phyloP scores from a whole-genome alignment of 2,113 vertebrate species.

The Echinops telfairi region DNA sequence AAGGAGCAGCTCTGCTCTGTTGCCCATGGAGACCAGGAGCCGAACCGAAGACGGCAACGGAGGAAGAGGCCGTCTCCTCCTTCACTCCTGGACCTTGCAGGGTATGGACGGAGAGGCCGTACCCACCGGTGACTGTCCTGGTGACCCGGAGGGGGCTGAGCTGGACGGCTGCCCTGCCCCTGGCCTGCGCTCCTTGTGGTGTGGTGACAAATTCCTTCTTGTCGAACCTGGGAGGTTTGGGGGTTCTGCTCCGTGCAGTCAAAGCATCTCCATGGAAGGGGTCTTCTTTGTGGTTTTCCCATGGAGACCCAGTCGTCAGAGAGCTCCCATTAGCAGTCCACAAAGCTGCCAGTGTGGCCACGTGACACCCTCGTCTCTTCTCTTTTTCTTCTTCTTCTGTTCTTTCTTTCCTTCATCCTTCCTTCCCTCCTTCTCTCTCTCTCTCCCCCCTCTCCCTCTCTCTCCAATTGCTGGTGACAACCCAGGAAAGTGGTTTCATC shows the following conservation, averaged over 20 bases:
- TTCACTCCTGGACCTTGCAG: neutral
- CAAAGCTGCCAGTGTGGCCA: rapidly evolving
- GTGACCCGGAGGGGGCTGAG: neutral
- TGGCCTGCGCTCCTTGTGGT: neutral
- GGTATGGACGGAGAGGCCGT: neutral
- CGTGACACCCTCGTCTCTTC: neutral
- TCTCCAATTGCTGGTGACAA: neutral
- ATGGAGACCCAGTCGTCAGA: neutral
- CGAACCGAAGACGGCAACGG: neutral
- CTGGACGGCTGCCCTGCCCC: neutral
- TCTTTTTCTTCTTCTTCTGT: no score
- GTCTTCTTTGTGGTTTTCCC: neutral
- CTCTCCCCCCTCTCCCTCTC: neutral
- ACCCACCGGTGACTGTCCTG: neutral
- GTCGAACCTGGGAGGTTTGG: neutral
- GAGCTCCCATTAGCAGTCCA: neutral
- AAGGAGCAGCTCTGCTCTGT: neutral
- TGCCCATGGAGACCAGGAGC: neutral
- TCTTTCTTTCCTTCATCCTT: no score
- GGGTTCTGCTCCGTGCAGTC: neutral
- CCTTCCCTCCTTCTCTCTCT: no score
- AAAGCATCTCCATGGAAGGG: neutral
- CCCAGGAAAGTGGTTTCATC: neutral
- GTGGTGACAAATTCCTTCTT: neutral
- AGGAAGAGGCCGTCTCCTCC: neutral